Evolutionary conservation across 2,888 invertebrate genomes (phyloP).

Genomic region (Agrenia bidenticulata): DNA sequence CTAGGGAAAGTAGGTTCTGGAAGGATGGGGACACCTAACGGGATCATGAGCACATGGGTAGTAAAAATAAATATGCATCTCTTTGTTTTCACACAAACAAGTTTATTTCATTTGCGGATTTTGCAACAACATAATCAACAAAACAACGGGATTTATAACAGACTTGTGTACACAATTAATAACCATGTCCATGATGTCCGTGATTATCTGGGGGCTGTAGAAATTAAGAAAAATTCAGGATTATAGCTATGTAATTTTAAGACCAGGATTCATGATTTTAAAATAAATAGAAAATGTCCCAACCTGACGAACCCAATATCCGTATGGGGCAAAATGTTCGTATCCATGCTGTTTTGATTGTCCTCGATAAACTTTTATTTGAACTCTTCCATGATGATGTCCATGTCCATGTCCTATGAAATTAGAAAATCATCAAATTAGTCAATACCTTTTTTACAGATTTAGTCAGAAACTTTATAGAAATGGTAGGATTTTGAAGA

Average conservation of each 20-base stretch:
- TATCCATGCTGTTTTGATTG: constrained; percentile 63
- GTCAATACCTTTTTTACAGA: no score
- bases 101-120: neutral
- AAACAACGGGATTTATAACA: neutral
- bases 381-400: constrained; percentile 66
- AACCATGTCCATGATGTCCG: constrained; percentile 13
- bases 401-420: constrained; percentile 28
- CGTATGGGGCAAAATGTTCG: constrained; percentile 68
- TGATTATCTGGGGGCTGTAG: constrained; percentile 31
- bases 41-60: no score
- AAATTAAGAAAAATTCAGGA: neutral
- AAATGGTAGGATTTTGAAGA: no score
- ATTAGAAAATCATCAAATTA: no score
- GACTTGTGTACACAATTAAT: constrained; percentile 11
- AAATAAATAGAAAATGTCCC: no score
- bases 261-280: no score
- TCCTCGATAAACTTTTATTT: constrained; percentile 73
- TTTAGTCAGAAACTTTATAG: no score
- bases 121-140: constrained; percentile 4
- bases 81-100: neutral
- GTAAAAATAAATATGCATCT: no score
- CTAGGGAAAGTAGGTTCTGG: no score
- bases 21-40: no score
- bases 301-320: constrained; percentile 62
- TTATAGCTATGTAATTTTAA: no score